Evolutionary conservation across 2,113 vertebrate genomes (phyloP).

Genomic region (Fregetta grallaria): DNA sequence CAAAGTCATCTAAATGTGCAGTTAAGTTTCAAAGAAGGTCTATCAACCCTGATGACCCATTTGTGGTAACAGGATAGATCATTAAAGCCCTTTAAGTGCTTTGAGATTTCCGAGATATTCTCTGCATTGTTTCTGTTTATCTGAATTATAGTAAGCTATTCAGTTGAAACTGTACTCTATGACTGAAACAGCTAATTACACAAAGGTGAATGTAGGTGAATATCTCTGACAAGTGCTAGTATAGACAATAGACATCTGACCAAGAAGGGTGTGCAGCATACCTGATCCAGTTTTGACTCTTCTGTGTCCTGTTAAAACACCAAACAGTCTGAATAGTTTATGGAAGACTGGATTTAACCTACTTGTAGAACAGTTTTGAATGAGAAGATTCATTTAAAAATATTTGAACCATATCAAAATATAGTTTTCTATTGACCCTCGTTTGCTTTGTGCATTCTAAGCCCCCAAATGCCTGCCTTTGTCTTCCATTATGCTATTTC

Average conservation of each 20-base stretch:
- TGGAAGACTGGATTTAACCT: not conserved
- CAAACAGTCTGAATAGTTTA: not conserved
- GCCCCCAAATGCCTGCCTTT: not conserved
- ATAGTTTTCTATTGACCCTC: not conserved
- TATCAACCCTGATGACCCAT: not conserved
- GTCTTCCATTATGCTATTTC: not conserved
- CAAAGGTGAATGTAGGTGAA: not conserved
- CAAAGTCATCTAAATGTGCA: not conserved
- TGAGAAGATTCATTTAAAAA: not conserved
- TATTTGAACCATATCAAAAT: not conserved
- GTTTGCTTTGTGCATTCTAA: not conserved
- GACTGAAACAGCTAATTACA: not conserved
- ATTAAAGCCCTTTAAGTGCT: not conserved
- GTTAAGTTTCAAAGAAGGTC: not conserved
- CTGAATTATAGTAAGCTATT: not conserved
- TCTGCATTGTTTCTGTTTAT: not conserved
- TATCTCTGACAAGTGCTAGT: not conserved
- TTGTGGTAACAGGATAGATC: not conserved
- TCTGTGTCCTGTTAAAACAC: not conserved
- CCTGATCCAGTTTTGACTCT: not conserved
- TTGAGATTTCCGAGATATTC: not conserved
- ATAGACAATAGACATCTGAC: not conserved
- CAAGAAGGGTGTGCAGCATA: not conserved
- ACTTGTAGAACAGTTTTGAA: not conserved
- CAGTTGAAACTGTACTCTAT: not conserved